Conservation (phyloP, 1,140 invertebrate genomes). For the Drosophila busckii region DNA sequence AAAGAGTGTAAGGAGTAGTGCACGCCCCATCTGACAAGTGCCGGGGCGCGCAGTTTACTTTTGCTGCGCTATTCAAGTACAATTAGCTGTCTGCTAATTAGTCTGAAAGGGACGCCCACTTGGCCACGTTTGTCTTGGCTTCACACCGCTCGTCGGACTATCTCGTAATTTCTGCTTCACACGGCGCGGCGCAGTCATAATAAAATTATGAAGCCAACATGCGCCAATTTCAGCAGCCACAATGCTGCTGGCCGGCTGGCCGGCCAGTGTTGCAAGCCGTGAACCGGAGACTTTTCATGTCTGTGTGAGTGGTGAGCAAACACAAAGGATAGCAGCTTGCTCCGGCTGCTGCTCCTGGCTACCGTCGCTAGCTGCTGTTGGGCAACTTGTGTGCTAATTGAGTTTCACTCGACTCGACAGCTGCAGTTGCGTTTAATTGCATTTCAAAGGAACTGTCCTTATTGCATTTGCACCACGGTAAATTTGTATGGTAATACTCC, state of each 20-base stretch:
- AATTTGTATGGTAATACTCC: too few species aligned
- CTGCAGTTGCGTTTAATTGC: conserved; percentile 65
- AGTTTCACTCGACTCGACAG: conserved; percentile 46
- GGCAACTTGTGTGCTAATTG: conserved; percentile 67
- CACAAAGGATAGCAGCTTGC: too few species aligned
- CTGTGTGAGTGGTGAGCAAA: too few species aligned
- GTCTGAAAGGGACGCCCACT: conserved; percentile 43
- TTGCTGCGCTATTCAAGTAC: conserved; percentile 61
- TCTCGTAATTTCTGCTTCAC: conserved; percentile 56
- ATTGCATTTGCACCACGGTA: conserved; percentile 39
- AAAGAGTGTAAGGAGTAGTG: neutral
- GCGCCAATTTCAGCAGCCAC: conserved; percentile 51
- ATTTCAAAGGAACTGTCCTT: conserved; percentile 54
- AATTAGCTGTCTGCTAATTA: conserved; percentile 72
- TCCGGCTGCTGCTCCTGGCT: neutral
- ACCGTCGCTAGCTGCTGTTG: neutral
- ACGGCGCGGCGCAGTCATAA: conserved; percentile 50
- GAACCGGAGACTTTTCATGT: too few species aligned
- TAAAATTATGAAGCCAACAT: conserved; percentile 71
- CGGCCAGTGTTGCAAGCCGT: too few species aligned
- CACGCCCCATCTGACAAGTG: neutral
- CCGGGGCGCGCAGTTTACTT: conserved; percentile 19
- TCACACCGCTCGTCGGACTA: conserved; percentile 17
- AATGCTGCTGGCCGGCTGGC: conserved; percentile 1
- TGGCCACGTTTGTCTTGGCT: conserved; percentile 15